Conservation (phyloP, 2,113 vertebrate genomes). For the Quiscalus mexicanus region DNA sequence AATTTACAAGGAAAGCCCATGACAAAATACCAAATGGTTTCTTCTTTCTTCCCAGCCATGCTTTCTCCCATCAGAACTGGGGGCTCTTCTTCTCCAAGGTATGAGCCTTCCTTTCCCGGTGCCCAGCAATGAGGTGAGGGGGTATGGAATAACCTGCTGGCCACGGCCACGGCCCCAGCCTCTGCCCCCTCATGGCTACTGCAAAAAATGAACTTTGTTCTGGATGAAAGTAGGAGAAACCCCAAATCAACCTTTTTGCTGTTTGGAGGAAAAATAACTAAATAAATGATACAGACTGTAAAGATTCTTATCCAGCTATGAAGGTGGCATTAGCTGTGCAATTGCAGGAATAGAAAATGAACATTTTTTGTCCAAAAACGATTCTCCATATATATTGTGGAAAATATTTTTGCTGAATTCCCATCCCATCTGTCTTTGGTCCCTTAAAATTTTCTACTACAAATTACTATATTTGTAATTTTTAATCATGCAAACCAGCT, state of each 20-base stretch:
- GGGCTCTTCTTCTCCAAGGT: neutral
- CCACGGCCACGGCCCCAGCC: too few relatives aligned
- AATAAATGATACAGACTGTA: neutral
- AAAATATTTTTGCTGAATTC: neutral
- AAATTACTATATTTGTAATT: neutral
- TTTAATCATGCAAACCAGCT: neutral
- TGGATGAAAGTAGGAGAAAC: neutral
- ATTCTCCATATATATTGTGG: neutral
- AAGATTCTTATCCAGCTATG: neutral
- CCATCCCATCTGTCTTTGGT: neutral
- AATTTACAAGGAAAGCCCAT: neutral
- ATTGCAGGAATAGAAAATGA: neutral
- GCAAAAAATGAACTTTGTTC: neutral
- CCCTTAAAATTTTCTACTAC: neutral
- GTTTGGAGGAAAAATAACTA: neutral
- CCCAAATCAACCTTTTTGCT: neutral
- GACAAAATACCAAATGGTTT: neutral
- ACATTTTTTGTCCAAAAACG: neutral
- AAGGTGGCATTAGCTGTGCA: neutral
- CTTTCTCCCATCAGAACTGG: neutral
- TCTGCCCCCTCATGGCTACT: neutral
- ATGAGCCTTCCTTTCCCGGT: too few relatives aligned
- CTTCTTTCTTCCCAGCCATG: neutral
- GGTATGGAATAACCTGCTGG: too few relatives aligned
- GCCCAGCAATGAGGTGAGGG: neutral